Evolutionary conservation across 2,113 vertebrate species (phyloP).

Genomic region (rat (Rattus norvegicus)): DNA sequence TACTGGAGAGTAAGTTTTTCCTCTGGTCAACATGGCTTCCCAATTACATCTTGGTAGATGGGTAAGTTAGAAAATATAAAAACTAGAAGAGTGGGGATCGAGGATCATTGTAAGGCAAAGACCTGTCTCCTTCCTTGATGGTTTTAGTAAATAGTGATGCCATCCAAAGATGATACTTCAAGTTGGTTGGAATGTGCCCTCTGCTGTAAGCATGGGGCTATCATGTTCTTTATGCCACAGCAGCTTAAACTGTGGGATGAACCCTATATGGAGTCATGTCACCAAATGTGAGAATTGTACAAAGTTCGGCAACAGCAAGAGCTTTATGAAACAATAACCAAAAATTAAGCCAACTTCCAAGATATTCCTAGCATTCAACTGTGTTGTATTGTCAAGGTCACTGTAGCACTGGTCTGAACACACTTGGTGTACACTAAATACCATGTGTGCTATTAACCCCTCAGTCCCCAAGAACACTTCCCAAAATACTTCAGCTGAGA

Average conservation of each 20-base stretch:
- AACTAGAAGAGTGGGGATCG: background rate
- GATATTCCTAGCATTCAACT: background rate
- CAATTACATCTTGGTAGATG: background rate
- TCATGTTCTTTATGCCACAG: background rate
- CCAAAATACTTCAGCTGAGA: background rate
- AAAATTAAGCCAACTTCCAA: background rate
- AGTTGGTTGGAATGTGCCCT: background rate
- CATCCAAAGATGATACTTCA: background rate
- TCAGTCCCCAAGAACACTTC: too few species aligned
- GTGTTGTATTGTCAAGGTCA: background rate
- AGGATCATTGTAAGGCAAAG: background rate
- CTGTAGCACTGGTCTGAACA: background rate
- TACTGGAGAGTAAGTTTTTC: background rate
- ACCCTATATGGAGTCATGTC: background rate
- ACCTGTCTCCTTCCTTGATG: background rate
- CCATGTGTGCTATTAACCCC: background rate
- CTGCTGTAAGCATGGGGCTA: background rate
- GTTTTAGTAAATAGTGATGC: conserved; percentile 11
- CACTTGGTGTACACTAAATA: background rate
- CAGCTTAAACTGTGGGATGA: background rate
- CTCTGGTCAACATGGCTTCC: background rate
- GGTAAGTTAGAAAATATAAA: background rate
- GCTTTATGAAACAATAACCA: background rate
- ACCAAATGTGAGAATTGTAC: background rate
- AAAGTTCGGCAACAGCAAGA: background rate